phyloP scores from a whole-genome alignment of 2,113 vertebrate species.

The Charadrius vociferus region DNA sequence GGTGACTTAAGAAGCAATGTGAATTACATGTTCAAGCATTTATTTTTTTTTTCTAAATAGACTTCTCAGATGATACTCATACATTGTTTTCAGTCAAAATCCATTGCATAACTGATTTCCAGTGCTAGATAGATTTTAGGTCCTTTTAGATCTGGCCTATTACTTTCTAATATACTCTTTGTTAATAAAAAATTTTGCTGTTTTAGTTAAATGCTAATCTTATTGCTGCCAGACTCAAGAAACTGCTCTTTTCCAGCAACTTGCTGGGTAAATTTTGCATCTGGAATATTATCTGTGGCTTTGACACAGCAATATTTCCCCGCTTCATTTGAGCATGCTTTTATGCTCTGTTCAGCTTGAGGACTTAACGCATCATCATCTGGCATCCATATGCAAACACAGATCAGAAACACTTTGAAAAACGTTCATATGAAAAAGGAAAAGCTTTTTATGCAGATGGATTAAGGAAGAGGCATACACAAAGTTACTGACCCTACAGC shows the following conservation, averaged over 20 bases:
- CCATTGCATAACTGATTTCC: not conserved
- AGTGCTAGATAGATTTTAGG: not conserved
- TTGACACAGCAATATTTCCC: constrained; percentile 1
- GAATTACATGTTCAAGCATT: not conserved
- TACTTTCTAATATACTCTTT: not conserved
- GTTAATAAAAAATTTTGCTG: not conserved
- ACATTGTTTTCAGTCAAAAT: not conserved
- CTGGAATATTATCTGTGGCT: not conserved
- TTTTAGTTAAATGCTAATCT: not conserved
- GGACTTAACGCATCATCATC: not conserved
- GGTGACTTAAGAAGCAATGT: not conserved
- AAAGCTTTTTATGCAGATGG: not conserved
- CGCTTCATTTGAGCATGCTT: constrained; percentile 8
- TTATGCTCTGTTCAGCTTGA: not conserved
- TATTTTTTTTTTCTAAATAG: not conserved
- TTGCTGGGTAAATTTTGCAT: not conserved
- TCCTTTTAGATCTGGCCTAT: not conserved
- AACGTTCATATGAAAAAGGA: not conserved
- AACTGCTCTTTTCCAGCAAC: not conserved
- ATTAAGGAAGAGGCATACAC: not conserved
- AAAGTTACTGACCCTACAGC: not conserved
- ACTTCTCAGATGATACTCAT: not conserved
- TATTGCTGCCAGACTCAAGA: not conserved
- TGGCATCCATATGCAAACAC: not conserved
- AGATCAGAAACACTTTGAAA: not conserved